These are phyloP conservation scores for Automeris io DNA, from an alignment of 2,888 invertebrate species.

Conservation along the genomic window DNA sequence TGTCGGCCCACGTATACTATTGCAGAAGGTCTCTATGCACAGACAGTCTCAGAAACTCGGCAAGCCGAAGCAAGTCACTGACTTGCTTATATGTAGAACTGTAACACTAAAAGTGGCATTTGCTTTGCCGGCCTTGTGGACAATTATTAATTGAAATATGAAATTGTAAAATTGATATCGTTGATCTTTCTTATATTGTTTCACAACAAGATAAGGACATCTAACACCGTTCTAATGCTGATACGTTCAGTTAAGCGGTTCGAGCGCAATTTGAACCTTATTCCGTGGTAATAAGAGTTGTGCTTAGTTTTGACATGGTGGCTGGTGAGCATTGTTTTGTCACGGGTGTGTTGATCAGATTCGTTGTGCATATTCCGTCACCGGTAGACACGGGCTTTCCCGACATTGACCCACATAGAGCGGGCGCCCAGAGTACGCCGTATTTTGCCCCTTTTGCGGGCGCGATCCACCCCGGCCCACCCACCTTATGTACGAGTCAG, in stretches of 20 bases:
- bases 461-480: conserved; percentile 72
- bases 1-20: too few species aligned
- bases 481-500: conserved; percentile 75
- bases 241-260: background rate
- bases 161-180: background rate
- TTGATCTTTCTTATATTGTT: background rate
- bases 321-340: conserved; percentile 59
- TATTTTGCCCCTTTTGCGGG: conserved; percentile 78
- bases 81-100: too few species aligned
- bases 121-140: too few species aligned
- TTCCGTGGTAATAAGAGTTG: conserved; percentile 31
- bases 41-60: too few species aligned
- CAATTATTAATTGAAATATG: too few species aligned
- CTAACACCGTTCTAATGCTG: background rate
- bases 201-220: background rate
- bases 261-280: conserved; percentile 40
- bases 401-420: conserved; percentile 78
- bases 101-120: too few species aligned
- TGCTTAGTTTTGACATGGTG: conserved; percentile 30
- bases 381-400: conserved; percentile 78
- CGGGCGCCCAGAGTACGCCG: conserved; percentile 77
- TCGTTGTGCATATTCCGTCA: conserved; percentile 77
- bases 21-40: too few species aligned
- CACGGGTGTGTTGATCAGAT: conserved; percentile 73
- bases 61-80: too few species aligned